Base-by-base conservation (phyloP, 2,113 vertebrate genomes). In the Formicarius rufipectus region DNA sequence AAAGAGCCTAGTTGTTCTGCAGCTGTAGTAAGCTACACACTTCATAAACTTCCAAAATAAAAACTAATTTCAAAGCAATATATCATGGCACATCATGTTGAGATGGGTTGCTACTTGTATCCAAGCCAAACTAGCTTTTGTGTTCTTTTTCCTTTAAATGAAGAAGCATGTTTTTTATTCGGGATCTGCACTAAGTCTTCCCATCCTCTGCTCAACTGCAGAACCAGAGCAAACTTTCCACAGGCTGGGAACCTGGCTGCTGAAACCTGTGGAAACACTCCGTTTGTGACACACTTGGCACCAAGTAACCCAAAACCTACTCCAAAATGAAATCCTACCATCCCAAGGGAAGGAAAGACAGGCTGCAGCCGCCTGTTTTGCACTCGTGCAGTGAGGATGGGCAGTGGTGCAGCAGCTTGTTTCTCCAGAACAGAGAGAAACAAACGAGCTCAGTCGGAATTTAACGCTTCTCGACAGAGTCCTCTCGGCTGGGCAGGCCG, bases 331-430 rank as follows among this genome's bases (percentile, higher is more conserved):
- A 69, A 73, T 8, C 30, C 45, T 9, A 35, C 6, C 21, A 72
- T 39, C 33, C 9, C 33, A 25, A 12, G 4, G 59, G 28, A 10
- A 28, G 14, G n/a, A 16, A 21, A 35, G 8, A 7, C 31, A 6
- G 16, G 21, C 20, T 1, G 4, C 1, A 0, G 31, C 39, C 42
- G 17, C 12, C 19, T 1, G 0, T 28, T 35, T 22, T 11, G 14
- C 27, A 5, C 16, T 35, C 22, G 5, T 4, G 31, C 12, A 14
- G 12, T 15, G 39, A 4, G n/a, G 9, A 10, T 2, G 2, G 58
- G 58, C 45, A 44, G 16, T 1, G 25, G 45, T 2, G 6, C 45
- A 17, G 52, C 47, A 80, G 40, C 5, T 1, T 2, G 12, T 3
- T 12, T n/a, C n/a, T n/a, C 20, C 5, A 39, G 33, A 79, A 71